A percentile compares a stretch with the other conserved stretches of the same genome.
These are phyloP conservation scores for Diplodus sargus DNA, from an alignment of 2,797 vertebrate genomes.

Conservation along the genomic window DNA sequence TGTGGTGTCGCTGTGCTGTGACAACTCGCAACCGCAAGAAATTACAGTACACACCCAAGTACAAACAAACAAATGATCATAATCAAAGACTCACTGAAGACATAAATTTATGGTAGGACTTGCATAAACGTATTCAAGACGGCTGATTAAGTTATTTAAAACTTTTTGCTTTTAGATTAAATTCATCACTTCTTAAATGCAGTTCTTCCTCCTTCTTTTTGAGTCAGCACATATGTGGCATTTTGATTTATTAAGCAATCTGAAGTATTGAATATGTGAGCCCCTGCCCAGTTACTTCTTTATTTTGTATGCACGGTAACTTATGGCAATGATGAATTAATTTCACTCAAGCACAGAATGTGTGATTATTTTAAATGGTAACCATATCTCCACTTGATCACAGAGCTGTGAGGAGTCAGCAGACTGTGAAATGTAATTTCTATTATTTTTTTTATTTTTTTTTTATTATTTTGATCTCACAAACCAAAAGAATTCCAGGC, in stretches of 20 bases:
- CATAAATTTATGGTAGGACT: not conserved
- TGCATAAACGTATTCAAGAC: conserved; percentile 11
- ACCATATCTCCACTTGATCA: conserved; percentile 85
- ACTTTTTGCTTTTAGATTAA: conserved; percentile 45
- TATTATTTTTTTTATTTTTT: conserved; percentile 64
- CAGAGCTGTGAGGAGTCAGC: conserved; percentile 78
- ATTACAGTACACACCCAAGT: conserved; percentile 40
- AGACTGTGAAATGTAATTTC: conserved; percentile 82
- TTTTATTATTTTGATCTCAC: conserved; percentile 62
- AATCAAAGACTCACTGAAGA: conserved; percentile 31
- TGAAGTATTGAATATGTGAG: conserved; percentile 88
- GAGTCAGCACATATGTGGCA: conserved; percentile 87
- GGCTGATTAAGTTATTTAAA: conserved; percentile 50
- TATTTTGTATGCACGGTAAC: conserved; percentile 89
- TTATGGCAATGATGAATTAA: conserved; percentile 94
- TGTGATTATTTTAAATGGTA: conserved; percentile 90
- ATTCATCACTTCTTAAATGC: conserved; percentile 47
- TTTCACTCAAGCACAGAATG: conserved; percentile 92
- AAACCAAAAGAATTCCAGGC: conserved; percentile 66
- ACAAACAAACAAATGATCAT: conserved; percentile 54
- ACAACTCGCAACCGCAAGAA: conserved; percentile 34
- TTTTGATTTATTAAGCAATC: conserved; percentile 97
- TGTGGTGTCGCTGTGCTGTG: conserved; percentile 36
- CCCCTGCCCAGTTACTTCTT: conserved; percentile 80
- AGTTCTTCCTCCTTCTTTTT: conserved; percentile 11